phyloP scores from a whole-genome alignment of 1,140 invertebrate genomes.

The Periplaneta americana region DNA sequence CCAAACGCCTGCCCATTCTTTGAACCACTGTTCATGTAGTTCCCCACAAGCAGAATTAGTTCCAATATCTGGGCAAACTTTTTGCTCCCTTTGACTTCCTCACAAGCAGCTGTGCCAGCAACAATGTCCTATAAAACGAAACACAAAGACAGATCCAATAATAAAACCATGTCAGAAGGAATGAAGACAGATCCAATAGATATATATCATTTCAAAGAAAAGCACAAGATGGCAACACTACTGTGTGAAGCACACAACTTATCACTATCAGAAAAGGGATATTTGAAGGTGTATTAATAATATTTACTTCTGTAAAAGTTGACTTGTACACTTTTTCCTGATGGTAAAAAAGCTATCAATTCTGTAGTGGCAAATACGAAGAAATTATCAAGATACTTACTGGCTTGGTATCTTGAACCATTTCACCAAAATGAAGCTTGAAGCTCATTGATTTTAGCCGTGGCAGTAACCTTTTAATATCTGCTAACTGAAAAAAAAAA shows the following conservation, averaged over 20 bases:
- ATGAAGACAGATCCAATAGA: too few relatives aligned
- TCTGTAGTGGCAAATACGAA: background rate
- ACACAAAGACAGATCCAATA: background rate
- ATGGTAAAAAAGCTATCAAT: too few relatives aligned
- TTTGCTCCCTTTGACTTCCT: constrained; percentile 84
- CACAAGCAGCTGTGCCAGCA: constrained; percentile 89
- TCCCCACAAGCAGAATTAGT: constrained; percentile 84
- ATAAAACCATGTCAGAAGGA: background rate
- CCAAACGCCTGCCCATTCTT: constrained; percentile 90
- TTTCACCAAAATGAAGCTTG: constrained; percentile 75
- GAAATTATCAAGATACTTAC: constrained; percentile 44
- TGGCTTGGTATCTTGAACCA: constrained; percentile 87
- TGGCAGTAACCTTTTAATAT: constrained; percentile 82
- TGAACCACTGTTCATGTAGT: constrained; percentile 93
- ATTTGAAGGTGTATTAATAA: too few relatives aligned
- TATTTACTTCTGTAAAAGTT: too few relatives aligned
- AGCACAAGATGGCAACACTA: too few relatives aligned
- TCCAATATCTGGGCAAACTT: constrained; percentile 90
- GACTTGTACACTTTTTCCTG: too few relatives aligned
- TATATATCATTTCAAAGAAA: too few relatives aligned
- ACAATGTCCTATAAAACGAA: constrained; percentile 71
- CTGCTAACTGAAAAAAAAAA: constrained; percentile 49
- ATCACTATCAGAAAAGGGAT: too few relatives aligned
- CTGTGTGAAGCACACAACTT: too few relatives aligned
- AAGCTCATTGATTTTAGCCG: constrained; percentile 88